A percentile compares a stretch with the other conserved stretches of the same genome.
Conservation (phyloP, 2,113 vertebrate genomes). For the Xerus inauris region DNA sequence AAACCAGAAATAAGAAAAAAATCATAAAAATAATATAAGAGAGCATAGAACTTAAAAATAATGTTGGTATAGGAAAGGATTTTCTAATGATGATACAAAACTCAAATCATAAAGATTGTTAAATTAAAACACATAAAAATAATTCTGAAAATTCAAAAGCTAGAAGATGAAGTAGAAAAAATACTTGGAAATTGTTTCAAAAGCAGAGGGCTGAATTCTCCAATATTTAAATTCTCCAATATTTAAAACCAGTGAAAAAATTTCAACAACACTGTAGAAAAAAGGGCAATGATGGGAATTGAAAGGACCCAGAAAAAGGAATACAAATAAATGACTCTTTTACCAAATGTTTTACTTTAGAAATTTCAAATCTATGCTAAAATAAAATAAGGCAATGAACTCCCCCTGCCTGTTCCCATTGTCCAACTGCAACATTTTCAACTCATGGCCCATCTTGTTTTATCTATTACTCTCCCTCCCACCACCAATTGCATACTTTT, state of each 20-base stretch:
- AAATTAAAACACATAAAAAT: neutral
- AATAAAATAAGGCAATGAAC: neutral
- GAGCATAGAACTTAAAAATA: neutral
- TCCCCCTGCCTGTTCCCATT: neutral
- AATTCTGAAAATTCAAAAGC: neutral
- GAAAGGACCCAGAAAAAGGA: neutral
- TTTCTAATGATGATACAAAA: neutral
- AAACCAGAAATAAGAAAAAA: neutral
- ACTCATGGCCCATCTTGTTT: neutral
- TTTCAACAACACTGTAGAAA: neutral
- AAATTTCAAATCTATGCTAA: neutral
- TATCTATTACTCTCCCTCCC: neutral
- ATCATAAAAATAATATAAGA: neutral
- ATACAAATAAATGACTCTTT: neutral
- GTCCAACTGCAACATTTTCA: neutral
- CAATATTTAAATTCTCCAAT: neutral
- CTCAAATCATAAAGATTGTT: neutral
- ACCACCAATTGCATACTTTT: neutral
- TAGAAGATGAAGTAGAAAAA: neutral
- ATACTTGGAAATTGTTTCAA: constrained; percentile 10
- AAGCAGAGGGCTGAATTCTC: neutral
- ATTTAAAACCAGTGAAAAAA: neutral
- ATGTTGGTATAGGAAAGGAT: too few relatives aligned
- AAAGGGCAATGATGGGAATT: neutral
- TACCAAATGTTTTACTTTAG: neutral